These are phyloP conservation scores for Scaptomyza parva DNA, from an alignment of 2,888 invertebrate species.

Conservation along the genomic window DNA sequence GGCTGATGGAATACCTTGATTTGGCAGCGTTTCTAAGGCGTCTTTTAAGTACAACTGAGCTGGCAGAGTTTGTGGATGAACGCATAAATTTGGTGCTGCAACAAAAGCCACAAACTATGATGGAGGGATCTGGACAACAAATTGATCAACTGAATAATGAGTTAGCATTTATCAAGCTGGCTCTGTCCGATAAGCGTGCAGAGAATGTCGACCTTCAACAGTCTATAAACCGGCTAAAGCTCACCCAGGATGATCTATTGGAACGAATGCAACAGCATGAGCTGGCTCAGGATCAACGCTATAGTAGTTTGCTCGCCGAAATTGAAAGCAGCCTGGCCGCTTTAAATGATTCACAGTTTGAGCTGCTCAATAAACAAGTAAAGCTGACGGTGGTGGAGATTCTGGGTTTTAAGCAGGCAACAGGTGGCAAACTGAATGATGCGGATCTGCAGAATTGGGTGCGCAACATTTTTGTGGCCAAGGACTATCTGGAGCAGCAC, in stretches of 20 bases:
- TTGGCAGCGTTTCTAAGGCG: conserved; percentile 82
- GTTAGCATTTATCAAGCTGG: conserved; percentile 86
- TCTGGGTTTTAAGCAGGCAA: conserved; percentile 84
- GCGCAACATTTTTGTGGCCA: conserved; percentile 87
- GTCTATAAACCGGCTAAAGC: conserved; percentile 76
- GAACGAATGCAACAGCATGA: conserved; percentile 79
- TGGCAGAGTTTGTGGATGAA: conserved; percentile 74
- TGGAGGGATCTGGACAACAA: conserved; percentile 77
- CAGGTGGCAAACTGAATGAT: conserved; percentile 84
- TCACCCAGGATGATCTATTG: conserved; percentile 76
- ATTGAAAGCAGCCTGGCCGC: conserved; percentile 79
- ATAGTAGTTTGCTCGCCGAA: conserved; percentile 76
- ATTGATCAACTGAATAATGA: conserved; percentile 86
- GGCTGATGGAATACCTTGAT: conserved; percentile 79
- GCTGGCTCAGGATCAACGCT: conserved; percentile 73
- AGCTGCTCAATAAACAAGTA: conserved; percentile 86
- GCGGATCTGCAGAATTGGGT: conserved; percentile 87
- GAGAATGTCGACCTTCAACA: conserved; percentile 81
- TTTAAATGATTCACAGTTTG: conserved; percentile 84
- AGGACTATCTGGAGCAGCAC: conserved; percentile 87
- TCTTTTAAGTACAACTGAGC: conserved; percentile 81
- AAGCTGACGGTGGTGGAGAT: conserved; percentile 87
- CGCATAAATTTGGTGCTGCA: conserved; percentile 58
- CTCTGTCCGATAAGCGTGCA: conserved; percentile 86
- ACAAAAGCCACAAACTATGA: neutral